Percentiles rank a stretch among this genome's conserved stretches.
These are phyloP conservation scores for Tipula unca DNA, from an alignment of 2,888 invertebrate species.

Conservation along the genomic window DNA sequence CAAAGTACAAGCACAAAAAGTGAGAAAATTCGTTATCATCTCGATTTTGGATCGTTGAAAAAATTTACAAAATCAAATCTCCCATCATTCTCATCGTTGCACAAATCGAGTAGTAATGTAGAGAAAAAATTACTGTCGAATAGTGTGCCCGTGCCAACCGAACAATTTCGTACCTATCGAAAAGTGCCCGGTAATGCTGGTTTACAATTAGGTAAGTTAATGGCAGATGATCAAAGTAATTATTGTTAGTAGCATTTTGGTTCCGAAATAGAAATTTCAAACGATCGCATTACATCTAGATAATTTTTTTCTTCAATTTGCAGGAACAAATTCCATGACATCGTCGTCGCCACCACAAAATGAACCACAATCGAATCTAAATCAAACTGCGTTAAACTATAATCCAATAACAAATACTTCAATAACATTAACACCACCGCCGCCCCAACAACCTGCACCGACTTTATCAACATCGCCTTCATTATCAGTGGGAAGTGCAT, in stretches of 20 bases:
- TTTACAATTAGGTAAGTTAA: conserved; percentile 35
- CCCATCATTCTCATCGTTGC: conserved; percentile 39
- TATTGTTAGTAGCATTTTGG: conserved; percentile 8
- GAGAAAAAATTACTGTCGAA: conserved; percentile 41
- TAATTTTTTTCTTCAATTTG: not conserved
- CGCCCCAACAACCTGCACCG: not conserved
- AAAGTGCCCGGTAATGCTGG: conserved; percentile 50
- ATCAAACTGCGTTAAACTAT: not conserved
- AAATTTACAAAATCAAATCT: conserved; percentile 49
- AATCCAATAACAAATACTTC: conserved; percentile 22
- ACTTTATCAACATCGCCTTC: conserved; percentile 20
- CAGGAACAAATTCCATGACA: conserved; percentile 32
- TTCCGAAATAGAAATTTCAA: not conserved
- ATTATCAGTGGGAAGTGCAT: conserved; percentile 9
- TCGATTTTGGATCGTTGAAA: conserved; percentile 62
- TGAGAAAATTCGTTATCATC: conserved; percentile 33
- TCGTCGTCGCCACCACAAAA: not conserved
- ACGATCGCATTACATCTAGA: not conserved
- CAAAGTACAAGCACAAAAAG: conserved; percentile 34
- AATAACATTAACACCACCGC: conserved; percentile 15
- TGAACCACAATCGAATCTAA: not conserved
- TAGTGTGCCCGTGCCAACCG: conserved; percentile 64
- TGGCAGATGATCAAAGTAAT: not conserved
- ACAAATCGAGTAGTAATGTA: conserved; percentile 31
- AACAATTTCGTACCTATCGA: conserved; percentile 67